Conservation (phyloP, 2,113 vertebrate genomes). For the Pelobates fuscus region DNA sequence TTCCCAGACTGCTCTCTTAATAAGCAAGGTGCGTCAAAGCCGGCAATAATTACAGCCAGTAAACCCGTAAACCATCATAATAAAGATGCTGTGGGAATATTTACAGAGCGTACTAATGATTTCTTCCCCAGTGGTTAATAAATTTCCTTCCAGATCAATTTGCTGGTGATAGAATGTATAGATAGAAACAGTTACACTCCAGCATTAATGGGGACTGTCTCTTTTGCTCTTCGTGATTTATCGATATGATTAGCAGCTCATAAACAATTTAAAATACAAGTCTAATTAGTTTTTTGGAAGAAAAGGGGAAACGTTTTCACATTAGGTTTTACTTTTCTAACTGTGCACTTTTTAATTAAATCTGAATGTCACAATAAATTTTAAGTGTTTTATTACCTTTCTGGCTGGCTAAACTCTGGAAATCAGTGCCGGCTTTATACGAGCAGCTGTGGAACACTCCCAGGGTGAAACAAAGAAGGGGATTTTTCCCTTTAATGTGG, state of each 20-base stretch:
- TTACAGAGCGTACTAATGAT: conserved; percentile 82
- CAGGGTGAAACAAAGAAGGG: too few relatives aligned
- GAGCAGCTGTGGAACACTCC: conserved; percentile 59
- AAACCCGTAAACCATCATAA: conserved; percentile 75
- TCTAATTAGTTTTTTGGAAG: conserved; percentile 81
- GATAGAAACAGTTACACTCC: conserved; percentile 75
- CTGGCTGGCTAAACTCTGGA: conserved; percentile 71
- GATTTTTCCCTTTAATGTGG: too few relatives aligned
- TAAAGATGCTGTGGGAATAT: conserved; percentile 78
- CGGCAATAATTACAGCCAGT: conserved; percentile 70
- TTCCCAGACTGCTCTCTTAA: background rate
- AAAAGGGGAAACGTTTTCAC: conserved; percentile 70
- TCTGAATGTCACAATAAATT: conserved; percentile 84
- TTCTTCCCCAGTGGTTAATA: conserved; percentile 84
- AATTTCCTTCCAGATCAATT: conserved; percentile 85
- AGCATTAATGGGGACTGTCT: conserved; percentile 76
- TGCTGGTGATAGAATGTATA: conserved; percentile 79
- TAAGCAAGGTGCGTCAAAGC: conserved; percentile 59
- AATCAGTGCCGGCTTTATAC: conserved; percentile 64
- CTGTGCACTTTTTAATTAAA: conserved; percentile 85
- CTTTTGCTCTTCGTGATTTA: conserved; percentile 86
- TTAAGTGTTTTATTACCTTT: conserved; percentile 76
- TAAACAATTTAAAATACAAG: conserved; percentile 85
- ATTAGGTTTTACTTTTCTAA: conserved; percentile 80
- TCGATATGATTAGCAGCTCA: conserved; percentile 82